Evolutionary conservation across 1,140 invertebrate genomes (phyloP).

Genomic region (Globodera rostochiensis): DNA sequence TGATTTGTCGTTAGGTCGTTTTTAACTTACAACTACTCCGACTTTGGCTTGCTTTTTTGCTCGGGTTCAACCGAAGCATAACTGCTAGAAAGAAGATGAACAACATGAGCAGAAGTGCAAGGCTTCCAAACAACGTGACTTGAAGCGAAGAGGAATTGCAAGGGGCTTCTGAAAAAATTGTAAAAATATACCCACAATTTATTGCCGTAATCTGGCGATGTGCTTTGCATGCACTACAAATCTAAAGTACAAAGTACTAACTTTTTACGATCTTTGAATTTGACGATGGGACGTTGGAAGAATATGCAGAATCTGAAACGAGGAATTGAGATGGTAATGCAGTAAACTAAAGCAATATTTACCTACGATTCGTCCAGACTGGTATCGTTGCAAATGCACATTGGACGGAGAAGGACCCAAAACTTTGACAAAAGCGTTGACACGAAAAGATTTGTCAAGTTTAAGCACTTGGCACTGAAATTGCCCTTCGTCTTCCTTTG

Average conservation of each 20-base stretch:
- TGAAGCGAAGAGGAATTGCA: no score
- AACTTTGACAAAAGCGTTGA: slow-evolving; percentile 45
- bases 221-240: no score
- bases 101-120: neutral
- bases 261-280: neutral
- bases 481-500: slow-evolving; percentile 45
- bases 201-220: no score
- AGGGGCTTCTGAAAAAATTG: no score
- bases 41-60: neutral
- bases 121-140: neutral
- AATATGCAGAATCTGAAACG: no score
- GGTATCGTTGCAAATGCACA: slow-evolving; percentile 45
- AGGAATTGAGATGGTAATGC: no score
- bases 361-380: slow-evolving; percentile 27
- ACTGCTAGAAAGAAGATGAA: neutral
- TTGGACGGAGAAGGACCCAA: slow-evolving; percentile 44
- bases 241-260: no score
- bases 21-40: neutral
- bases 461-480: slow-evolving; percentile 53
- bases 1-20: no score
- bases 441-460: slow-evolving; percentile 8
- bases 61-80: neutral
- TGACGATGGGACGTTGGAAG: neutral
- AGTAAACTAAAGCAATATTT: neutral
- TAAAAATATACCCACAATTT: no score